phyloP scores from a whole-genome alignment of 2,113 vertebrate genomes.

The Indicator maculatus region DNA sequence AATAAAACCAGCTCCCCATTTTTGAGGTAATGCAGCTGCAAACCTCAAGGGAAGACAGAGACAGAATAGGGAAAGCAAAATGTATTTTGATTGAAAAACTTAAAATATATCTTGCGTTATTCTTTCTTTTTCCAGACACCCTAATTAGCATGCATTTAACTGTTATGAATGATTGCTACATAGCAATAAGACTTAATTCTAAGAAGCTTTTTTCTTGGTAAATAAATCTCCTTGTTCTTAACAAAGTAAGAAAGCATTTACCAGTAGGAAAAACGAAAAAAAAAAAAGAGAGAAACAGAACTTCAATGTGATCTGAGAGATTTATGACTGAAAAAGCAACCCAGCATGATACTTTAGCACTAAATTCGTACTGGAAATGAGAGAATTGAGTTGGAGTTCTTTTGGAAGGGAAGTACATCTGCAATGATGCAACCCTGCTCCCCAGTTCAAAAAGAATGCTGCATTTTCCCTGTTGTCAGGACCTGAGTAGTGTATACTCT shows the following conservation, averaged over 20 bases:
- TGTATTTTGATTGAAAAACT: neutral
- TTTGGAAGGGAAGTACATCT: neutral
- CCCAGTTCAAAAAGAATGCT: neutral
- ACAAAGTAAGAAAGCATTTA: neutral
- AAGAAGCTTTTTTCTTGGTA: neutral
- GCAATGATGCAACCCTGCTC: neutral
- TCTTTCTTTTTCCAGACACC: neutral
- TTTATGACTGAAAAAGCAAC: neutral
- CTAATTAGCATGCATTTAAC: neutral
- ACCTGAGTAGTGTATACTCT: neutral
- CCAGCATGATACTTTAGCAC: accelerated
- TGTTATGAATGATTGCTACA: neutral
- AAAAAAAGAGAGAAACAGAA: neutral
- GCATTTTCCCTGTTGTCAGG: neutral
- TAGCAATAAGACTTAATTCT: neutral
- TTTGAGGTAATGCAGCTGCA: neutral
- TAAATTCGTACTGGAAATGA: neutral
- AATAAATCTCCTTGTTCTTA: neutral
- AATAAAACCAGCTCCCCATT: neutral
- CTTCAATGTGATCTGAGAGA: neutral
- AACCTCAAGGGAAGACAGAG: neutral
- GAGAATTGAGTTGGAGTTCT: neutral
- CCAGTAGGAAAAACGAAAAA: neutral
- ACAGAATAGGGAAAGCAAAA: neutral
- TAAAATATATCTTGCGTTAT: neutral